Base-by-base conservation (phyloP, 2,888 invertebrate genomes). In the Plemyria rubiginata region DNA sequence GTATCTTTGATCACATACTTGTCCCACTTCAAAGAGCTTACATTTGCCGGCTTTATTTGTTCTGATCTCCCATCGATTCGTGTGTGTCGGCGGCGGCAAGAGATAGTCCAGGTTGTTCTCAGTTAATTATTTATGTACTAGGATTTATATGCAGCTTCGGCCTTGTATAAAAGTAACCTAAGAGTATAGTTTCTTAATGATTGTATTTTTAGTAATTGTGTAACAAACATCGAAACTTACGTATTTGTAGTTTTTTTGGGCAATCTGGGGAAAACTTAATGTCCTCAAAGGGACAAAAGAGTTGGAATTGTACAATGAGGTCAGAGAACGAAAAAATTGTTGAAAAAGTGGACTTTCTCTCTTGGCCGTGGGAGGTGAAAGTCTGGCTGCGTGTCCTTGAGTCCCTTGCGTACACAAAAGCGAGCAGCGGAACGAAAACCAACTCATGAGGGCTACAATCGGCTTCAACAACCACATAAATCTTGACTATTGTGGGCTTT, bases 321-420 rank as follows among this genome's bases (percentile, higher is more conserved):
- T 77, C 80, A 75, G 74, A 78, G 75, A 77, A 82, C 71, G 72
- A 81, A 81, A 79, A 59, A 83, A 79, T 77, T 74, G 76, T 70
- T 69, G 74, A 79, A 73, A 74, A 76, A 72, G 66, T 70, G 82
- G 86, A 90, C 90, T 90, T 90, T 86, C 86, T 85, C 78, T 75
- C 77, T 75, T 78, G 79, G 80, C 77, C 75, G 85, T 83, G 83
- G 80, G 84, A 82, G 88, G 90, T 88, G 91, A 90, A 90, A 90
- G 91, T 86, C 77, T 68, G 78, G 67, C 74, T 66, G 61, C 73
- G 76, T 85, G 87, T 85, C 88, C 88, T 88, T 88, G 88, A 82
- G 76, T 70, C 77, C 77, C 81, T 77, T 75, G 72, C 74, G 74
- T 79, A 80, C 76, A 80, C 78, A 71, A 79, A 73, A 78, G 76